These are phyloP conservation scores for Ostrea denselamellosa DNA, from an alignment of 1,140 invertebrate genomes.

Conservation along the genomic window DNA sequence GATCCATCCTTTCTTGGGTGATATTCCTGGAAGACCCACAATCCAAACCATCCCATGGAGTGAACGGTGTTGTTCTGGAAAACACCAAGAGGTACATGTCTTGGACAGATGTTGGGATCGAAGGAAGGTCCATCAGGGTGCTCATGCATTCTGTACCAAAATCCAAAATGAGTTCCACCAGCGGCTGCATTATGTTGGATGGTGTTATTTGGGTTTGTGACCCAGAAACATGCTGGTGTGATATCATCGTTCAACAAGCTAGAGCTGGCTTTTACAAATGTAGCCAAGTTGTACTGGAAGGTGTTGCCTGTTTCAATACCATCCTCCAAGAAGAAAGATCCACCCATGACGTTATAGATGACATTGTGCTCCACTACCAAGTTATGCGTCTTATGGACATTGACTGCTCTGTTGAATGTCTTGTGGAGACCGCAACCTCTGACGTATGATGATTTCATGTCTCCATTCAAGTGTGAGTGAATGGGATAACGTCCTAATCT, in stretches of 20 bases:
- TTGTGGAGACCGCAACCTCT: slow-evolving; percentile 73
- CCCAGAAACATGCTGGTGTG: slow-evolving; percentile 76
- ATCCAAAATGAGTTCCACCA: slow-evolving; percentile 77
- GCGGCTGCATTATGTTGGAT: slow-evolving; percentile 72
- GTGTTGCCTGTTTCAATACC: slow-evolving; percentile 76
- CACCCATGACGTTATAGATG: slow-evolving; percentile 76
- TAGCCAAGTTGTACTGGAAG: slow-evolving; percentile 75
- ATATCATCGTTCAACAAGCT: slow-evolving; percentile 77
- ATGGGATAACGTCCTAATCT: slow-evolving; percentile 76
- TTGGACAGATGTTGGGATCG: slow-evolving; percentile 65
- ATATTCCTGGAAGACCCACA: slow-evolving; percentile 76
- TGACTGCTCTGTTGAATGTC: slow-evolving; percentile 78
- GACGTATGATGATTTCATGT: slow-evolving; percentile 72
- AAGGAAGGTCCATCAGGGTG: slow-evolving; percentile 74
- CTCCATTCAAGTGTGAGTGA: slow-evolving; percentile 76
- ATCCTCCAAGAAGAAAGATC: slow-evolving; percentile 78
- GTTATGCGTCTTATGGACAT: slow-evolving; percentile 75
- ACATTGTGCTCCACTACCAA: slow-evolving; percentile 70
- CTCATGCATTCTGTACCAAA: slow-evolving; percentile 75
- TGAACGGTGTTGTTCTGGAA: slow-evolving; percentile 75
- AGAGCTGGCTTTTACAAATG: slow-evolving; percentile 73
- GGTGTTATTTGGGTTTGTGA: slow-evolving; percentile 75
- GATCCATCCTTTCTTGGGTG: slow-evolving; percentile 60
- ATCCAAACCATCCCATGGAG: slow-evolving; percentile 74
- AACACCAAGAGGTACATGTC: slow-evolving; percentile 65